Evolutionary conservation across 2,113 vertebrate species (phyloP).

Genomic region (Myocastor coypus): DNA sequence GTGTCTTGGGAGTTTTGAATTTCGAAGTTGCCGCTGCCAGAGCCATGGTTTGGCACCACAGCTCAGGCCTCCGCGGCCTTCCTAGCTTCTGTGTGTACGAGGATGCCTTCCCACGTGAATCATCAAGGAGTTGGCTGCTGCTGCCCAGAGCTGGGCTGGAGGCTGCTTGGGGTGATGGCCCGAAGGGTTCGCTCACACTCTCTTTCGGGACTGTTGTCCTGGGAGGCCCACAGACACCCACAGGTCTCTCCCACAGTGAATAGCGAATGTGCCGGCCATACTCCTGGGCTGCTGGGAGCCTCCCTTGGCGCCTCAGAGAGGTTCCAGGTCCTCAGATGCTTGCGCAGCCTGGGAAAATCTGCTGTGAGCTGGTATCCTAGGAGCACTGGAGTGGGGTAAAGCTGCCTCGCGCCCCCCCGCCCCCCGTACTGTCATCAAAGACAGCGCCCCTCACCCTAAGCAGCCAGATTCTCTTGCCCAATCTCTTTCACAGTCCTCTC

Average conservation of each 20-base stretch:
- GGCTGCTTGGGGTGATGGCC: no score
- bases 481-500: no score
- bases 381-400: no score
- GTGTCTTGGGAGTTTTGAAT: slow-evolving; percentile 9
- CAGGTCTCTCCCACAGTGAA: background rate
- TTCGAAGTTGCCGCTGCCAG: slow-evolving; percentile 21
- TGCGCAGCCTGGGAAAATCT: background rate
- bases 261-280: background rate
- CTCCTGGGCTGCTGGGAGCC: background rate
- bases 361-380: background rate
- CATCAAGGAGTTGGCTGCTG: background rate
- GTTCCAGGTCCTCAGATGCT: background rate
- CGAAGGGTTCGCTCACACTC: background rate
- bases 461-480: background rate
- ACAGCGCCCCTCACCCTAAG: background rate
- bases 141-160: background rate
- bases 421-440: background rate
- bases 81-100: background rate
- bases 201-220: background rate
- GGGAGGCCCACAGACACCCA: background rate
- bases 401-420: background rate
- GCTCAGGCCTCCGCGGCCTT: background rate
- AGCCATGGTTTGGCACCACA: background rate
- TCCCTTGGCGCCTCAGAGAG: background rate
- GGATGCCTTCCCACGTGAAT: background rate